These are phyloP conservation scores for Lepisosteus osseus DNA, from an alignment of 2,113 vertebrate genomes.

Conservation along the genomic window DNA sequence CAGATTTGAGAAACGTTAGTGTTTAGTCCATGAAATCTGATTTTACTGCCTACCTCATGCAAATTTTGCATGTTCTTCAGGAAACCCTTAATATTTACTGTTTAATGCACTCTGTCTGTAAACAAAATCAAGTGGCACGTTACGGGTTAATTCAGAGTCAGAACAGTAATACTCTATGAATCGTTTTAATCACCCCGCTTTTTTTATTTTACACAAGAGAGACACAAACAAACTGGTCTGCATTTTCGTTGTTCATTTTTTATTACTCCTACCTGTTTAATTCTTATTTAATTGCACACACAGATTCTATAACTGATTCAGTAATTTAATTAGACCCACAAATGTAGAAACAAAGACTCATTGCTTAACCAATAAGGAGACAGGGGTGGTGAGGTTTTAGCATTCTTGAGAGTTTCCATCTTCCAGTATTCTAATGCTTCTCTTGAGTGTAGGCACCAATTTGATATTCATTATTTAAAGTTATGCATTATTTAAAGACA, in stretches of 20 bases:
- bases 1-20: no score
- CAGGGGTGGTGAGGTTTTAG: neutral
- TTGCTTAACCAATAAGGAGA: slow-evolving; percentile 30
- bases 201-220: slow-evolving; percentile 74
- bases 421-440: neutral
- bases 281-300: slow-evolving; percentile 67
- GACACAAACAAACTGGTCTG: slow-evolving; percentile 60
- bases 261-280: slow-evolving; percentile 60
- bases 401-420: neutral
- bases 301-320: slow-evolving; percentile 73
- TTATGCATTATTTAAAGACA: no score
- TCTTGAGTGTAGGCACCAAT: neutral
- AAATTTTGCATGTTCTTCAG: no score
- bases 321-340: slow-evolving; percentile 69
- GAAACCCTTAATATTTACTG: no score
- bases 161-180: slow-evolving; percentile 36
- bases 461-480: neutral
- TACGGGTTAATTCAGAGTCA: slow-evolving; percentile 50
- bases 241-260: slow-evolving; percentile 54
- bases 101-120: no score
- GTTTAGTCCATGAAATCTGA: no score
- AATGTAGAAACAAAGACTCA: slow-evolving; percentile 43
- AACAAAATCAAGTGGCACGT: slow-evolving; percentile 17
- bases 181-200: slow-evolving; percentile 49
- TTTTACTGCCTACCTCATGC: no score